phyloP scores from a whole-genome alignment of 2,797 vertebrate genomes.

The Sardinella longiceps region DNA sequence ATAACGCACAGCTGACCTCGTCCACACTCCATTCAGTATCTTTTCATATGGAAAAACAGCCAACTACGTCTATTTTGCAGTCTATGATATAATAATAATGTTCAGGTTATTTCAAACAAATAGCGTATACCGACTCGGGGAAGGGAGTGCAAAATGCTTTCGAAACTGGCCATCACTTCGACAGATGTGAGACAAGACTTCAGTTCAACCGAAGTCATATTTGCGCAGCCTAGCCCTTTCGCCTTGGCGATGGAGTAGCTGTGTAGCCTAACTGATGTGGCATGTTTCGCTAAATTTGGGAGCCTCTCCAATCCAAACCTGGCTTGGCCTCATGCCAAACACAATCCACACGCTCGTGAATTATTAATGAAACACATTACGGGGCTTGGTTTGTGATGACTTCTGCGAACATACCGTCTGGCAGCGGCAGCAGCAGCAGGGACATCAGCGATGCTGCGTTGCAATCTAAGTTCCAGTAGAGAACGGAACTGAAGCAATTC shows the following conservation, averaged over 20 bases:
- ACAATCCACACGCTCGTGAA: background rate
- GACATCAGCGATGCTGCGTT: background rate
- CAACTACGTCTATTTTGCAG: background rate
- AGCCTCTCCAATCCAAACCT: background rate
- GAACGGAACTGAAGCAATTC: background rate
- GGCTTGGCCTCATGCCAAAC: background rate
- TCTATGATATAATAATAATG: background rate
- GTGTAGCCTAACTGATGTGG: background rate
- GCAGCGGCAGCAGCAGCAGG: background rate
- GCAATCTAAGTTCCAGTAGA: background rate
- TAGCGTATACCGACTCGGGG: too few species aligned
- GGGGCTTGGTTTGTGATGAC: background rate
- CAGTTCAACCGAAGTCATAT: background rate
- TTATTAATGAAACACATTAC: slow-evolving; percentile 16
- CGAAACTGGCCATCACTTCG: background rate
- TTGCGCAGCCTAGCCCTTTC: background rate
- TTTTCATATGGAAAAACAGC: background rate
- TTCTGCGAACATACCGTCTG: background rate
- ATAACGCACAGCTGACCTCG: background rate
- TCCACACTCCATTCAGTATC: background rate
- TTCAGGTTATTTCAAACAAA: background rate
- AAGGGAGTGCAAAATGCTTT: background rate
- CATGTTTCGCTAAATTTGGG: background rate
- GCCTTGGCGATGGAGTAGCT: background rate
- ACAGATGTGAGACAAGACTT: background rate